These are phyloP conservation scores for Penaeus vannamei DNA, from an alignment of 1,140 invertebrate genomes.

Conservation along the genomic window DNA sequence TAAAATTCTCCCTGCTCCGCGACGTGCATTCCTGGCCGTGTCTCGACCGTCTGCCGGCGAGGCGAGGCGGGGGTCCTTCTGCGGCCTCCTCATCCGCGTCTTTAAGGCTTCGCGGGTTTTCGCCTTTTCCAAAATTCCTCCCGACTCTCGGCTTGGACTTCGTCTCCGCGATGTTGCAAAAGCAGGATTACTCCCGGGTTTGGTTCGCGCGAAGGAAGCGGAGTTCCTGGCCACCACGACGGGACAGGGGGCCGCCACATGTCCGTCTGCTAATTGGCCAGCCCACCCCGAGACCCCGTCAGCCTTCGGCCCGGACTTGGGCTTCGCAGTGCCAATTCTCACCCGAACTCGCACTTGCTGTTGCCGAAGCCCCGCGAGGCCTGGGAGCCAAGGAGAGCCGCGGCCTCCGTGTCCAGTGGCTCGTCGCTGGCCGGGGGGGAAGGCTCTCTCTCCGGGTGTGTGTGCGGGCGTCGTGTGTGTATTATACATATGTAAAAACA, in stretches of 20 bases:
- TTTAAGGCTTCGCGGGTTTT: neutral
- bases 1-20: slow-evolving; percentile 46
- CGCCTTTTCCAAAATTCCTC: no score
- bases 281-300: slow-evolving; percentile 47
- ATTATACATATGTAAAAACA: no score
- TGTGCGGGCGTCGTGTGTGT: neutral
- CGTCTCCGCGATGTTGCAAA: no score
- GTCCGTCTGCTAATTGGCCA: slow-evolving; percentile 56
- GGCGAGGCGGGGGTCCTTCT: no score
- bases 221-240: neutral
- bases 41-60: neutral
- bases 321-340: slow-evolving; percentile 57
- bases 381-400: neutral
- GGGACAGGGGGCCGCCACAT: slow-evolving; percentile 39
- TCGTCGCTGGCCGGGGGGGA: neutral
- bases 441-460: neutral
- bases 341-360: slow-evolving; percentile 31
- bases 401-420: neutral
- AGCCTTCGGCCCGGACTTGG: slow-evolving; percentile 42
- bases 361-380: neutral
- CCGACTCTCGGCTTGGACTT: no score
- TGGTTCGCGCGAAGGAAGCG: neutral
- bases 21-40: slow-evolving; percentile 42
- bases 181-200: no score
- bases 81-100: neutral